phyloP scores from a whole-genome alignment of 2,797 vertebrate genomes.

The Cuculus canorus region DNA sequence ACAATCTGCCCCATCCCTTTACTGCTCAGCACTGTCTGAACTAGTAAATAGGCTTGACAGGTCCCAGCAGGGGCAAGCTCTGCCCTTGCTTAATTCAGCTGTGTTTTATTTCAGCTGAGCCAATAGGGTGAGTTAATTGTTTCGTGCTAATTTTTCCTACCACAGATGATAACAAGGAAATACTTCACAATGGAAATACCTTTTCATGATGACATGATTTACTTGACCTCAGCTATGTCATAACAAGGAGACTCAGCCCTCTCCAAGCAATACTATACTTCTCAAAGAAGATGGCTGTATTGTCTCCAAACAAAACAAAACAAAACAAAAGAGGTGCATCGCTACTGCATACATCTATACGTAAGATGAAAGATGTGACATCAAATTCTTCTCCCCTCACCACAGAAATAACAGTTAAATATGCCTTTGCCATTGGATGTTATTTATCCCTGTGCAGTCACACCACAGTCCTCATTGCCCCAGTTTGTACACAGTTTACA shows the following conservation, averaged over 20 bases:
- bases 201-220: neutral
- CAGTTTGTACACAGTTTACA: neutral
- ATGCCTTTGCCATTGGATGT: neutral
- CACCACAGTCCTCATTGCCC: neutral
- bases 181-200: neutral
- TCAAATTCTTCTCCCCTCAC: neutral
- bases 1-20: neutral
- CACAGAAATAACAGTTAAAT: neutral
- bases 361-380: neutral
- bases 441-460: neutral
- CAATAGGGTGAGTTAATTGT: neutral
- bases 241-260: neutral
- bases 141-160: neutral
- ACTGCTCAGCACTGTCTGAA: neutral
- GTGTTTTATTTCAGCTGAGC: fast-evolving
- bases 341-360: neutral
- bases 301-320: neutral
- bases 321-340: neutral
- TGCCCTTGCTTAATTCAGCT: neutral
- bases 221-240: neutral
- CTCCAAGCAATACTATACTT: neutral
- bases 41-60: neutral
- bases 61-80: neutral
- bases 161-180: neutral
- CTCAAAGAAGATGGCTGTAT: neutral